These are phyloP conservation scores for Triplophysa siluroides DNA, from an alignment of 2,113 vertebrate genomes.

Conservation along the genomic window DNA sequence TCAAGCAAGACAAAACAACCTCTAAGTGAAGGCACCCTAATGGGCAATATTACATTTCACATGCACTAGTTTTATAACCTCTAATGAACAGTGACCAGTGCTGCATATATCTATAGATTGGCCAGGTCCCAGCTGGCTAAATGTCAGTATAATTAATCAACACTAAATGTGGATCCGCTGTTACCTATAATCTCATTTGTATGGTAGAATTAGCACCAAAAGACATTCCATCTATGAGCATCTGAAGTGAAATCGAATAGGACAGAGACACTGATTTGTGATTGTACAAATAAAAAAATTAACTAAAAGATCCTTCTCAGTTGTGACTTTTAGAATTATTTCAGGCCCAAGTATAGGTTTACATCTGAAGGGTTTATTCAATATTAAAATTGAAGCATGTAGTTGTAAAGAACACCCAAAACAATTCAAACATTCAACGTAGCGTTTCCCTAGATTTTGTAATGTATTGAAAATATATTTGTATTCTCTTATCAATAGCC, in stretches of 20 bases:
- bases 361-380: neutral
- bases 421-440: too few species aligned
- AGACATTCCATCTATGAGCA: neutral
- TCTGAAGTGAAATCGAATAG: neutral
- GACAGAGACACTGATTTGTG: neutral
- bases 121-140: neutral
- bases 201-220: neutral
- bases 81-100: slow-evolving; percentile 17
- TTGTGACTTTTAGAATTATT: slow-evolving; percentile 19
- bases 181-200: slow-evolving; percentile 2
- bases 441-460: too few species aligned
- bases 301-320: neutral
- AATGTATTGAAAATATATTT: too few species aligned
- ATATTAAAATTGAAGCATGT: too few species aligned
- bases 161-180: neutral
- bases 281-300: neutral
- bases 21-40: slow-evolving; percentile 3
- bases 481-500: neutral
- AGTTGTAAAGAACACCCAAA: too few species aligned
- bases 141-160: slow-evolving; percentile 10
- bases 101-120: neutral
- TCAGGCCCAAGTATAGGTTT: neutral
- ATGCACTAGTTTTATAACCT: slow-evolving; percentile 10
- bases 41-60: slow-evolving; percentile 24
- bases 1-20: neutral